Conservation (phyloP, 2,797 vertebrate species). For the Anguilla anguilla region DNA sequence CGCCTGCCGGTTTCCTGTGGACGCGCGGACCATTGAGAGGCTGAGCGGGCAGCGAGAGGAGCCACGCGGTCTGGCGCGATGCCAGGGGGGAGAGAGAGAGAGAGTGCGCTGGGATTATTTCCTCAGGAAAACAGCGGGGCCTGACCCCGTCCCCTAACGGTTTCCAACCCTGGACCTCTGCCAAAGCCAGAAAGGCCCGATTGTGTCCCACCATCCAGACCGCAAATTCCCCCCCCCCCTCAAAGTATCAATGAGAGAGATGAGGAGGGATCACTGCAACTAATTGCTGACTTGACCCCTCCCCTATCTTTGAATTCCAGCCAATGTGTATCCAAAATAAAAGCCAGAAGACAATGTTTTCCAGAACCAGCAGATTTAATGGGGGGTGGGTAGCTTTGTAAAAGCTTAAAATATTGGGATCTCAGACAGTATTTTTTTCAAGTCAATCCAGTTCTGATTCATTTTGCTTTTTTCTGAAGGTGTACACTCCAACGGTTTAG, state of each 20-base stretch:
- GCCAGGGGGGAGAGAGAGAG: not conserved
- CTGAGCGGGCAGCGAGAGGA: not conserved
- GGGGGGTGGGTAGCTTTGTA: not conserved
- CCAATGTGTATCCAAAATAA: not conserved
- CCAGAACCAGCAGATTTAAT: not conserved
- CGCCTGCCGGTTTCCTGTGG: not conserved
- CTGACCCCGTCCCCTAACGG: not conserved
- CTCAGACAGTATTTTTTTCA: no score
- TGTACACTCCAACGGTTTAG: no score
- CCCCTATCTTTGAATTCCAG: not conserved
- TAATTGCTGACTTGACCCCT: conserved; percentile 5
- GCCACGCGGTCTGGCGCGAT: not conserved
- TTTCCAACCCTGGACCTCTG: conserved; percentile 16
- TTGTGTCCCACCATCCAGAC: conserved; percentile 7
- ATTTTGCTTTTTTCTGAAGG: no score
- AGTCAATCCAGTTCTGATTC: no score
- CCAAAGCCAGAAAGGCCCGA: conserved; percentile 12
- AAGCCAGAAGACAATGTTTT: not conserved
- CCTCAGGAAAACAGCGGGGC: not conserved
- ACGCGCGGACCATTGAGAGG: not conserved
- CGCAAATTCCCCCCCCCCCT: not conserved
- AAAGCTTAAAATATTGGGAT: not conserved
- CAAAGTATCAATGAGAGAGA: not conserved
- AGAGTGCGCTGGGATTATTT: not conserved
- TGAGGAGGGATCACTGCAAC: not conserved